Percentiles rank a stretch among this genome's conserved stretches.
Evolutionary conservation across 2,113 vertebrate species (phyloP).

Genomic region (Tursiops truncatus): DNA sequence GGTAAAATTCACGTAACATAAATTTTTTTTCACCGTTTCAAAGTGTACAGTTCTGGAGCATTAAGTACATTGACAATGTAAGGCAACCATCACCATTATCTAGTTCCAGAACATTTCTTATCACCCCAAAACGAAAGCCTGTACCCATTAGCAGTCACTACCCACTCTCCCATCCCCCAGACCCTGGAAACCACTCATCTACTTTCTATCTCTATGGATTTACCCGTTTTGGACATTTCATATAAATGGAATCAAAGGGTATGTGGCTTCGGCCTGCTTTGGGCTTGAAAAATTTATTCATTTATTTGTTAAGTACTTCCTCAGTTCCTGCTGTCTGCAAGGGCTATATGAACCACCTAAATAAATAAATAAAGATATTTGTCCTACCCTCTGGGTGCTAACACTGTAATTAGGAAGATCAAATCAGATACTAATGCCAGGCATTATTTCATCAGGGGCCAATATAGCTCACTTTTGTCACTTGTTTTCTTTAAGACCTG

Average conservation of each 20-base stretch:
- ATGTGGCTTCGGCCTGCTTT: not conserved
- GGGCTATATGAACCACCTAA: not conserved
- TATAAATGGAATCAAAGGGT: not conserved
- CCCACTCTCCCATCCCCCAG: not conserved
- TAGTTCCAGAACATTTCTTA: not conserved
- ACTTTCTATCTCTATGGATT: not conserved
- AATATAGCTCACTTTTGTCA: not conserved
- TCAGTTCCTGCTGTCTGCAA: not conserved
- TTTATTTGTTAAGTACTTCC: constrained; percentile 13
- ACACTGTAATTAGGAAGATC: not conserved
- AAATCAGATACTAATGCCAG: not conserved
- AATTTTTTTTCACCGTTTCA: not conserved
- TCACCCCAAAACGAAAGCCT: not conserved
- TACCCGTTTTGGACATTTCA: not conserved
- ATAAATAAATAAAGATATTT: not conserved
- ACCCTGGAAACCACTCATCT: not conserved
- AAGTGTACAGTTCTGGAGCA: not conserved
- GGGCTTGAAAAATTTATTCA: not conserved
- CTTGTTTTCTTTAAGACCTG: constrained; percentile 17
- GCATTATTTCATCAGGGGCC: not conserved
- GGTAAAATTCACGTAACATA: not conserved
- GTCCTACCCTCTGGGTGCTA: not conserved
- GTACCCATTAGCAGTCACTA: not conserved
- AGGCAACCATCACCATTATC: not conserved
- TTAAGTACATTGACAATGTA: not conserved